Evolutionary conservation across 1,140 invertebrate species (phyloP).

Genomic region (Sinella curviseta): DNA sequence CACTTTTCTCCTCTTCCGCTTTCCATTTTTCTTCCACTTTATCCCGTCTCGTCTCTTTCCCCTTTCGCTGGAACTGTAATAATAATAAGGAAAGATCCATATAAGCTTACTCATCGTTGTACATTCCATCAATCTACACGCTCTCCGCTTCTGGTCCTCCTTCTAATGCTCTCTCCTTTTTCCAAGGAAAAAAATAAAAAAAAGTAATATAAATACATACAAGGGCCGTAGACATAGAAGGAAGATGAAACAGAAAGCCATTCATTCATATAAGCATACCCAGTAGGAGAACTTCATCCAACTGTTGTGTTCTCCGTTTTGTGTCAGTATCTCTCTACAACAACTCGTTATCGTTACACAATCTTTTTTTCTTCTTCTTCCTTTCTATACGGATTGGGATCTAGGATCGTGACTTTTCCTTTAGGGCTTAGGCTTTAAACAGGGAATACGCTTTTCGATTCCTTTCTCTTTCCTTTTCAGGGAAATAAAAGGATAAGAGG

Average conservation of each 20-base stretch:
- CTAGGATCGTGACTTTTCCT: constrained; percentile 17
- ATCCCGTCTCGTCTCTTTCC: background rate
- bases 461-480: background rate
- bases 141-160: background rate
- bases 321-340: background rate
- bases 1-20: constrained; percentile 3
- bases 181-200: background rate
- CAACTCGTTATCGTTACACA: constrained; percentile 21
- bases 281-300: background rate
- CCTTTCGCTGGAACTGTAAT: background rate
- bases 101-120: background rate
- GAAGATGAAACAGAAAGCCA: background rate
- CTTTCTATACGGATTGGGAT: background rate
- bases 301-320: background rate
- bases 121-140: constrained; percentile 2
- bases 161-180: background rate
- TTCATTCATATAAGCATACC: background rate
- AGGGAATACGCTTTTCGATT: background rate
- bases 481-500: background rate
- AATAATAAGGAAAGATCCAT: constrained; percentile 9
- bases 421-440: constrained; percentile 1
- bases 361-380: constrained; percentile 14
- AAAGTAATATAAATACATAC: background rate
- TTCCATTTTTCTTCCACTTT: constrained; percentile 8
- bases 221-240: background rate